Base-by-base conservation (phyloP, 2,888 invertebrate genomes). In the Sarcophaga caerulescens region DNA sequence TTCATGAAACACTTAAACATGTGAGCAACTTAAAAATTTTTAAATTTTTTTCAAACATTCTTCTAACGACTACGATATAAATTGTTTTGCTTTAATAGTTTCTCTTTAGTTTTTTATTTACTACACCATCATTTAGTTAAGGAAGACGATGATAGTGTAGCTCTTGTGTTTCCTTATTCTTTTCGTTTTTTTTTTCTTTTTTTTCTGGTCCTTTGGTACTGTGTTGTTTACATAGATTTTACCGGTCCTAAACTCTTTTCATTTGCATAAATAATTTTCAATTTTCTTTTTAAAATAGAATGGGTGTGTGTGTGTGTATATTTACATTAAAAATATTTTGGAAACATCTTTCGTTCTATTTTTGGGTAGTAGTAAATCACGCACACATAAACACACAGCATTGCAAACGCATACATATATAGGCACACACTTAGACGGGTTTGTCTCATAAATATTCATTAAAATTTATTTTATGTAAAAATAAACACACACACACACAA, bases 381-480 rank as follows among this genome's bases (percentile, higher is more conserved):
- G 11, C 45, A 47, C 21, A 21, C 62, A 23, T 25, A 25, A 25
- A n/a, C 65, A 66, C 44, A 35, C 6, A 5, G 6, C 35, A 5
- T 6, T 35, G 23, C 25, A 69, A 19, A 69, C 19, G 23, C 6
- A 45, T 0, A 47, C n/a, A 60, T 17, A 45, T 1, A 47, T 23
- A 14, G 2, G 19, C 5, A 69, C 14, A 45, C 12, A 45, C 21
- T 14, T 44, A 52, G 23, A n/a, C 17, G 60, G 60, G 60, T 70
- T 77, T 77, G 69, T 23, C 80, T 85, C 83, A 85, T 85, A 85
- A 85, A 85, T 85, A 85, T 85, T 85, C 75, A 85, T 85, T 85
- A 80, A 85, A 85, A 73, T 80, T 83, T 80, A 80, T 79, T 77
- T 80, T 76, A 71, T 75, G 79, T 79, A 74, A 66, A 73, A 75